Base-by-base conservation (phyloP, 2,797 vertebrate genomes). In the Scolopax rusticola region DNA sequence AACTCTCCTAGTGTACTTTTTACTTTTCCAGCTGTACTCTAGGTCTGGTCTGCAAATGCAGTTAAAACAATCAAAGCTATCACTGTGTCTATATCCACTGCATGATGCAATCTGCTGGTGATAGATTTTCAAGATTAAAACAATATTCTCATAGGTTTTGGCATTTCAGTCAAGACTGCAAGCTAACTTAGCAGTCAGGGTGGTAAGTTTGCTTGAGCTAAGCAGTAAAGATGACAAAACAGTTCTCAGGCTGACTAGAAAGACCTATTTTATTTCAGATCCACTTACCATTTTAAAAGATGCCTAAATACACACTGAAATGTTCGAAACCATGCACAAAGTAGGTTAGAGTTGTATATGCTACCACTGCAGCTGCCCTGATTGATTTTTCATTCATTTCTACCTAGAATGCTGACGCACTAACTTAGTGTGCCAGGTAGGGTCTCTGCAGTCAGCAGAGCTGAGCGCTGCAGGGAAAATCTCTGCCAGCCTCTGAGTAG, bases 301-400 rank as follows among this genome's bases (percentile, higher is more conserved):
- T 48, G 57, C 50, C 95, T 94, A 92, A 94, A 83, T 91, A 94
- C 84, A 94, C 41, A 95, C 59, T 90, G 93, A 94, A 97, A 88
- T 96, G 61, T 87, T 93, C 87, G 40, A 93, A 97, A 97, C 88
- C 95, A 90, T 48, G 63, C 79, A 93, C 96, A 96, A 97, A 97
- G 95, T 95, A 94, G 96, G 95, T 97, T 97, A 97, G 95, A 97
- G 93, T 95, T 97, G 95, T 90, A 63, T 74, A 53, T 93, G 92
- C 94, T 95, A 67, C 93, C 96, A 96, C 98, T 98, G 98, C 98
- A 98, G 98, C 95, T 97, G 97, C 95, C 94, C 94, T 96, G 97
- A 98, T 98, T 98, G 98, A 98, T 98, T 99, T 98, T 98, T 98
- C 98, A 98, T 99, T 99, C 98, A 98, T 98, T 98, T 97, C 96